Conservation (phyloP, 2,888 invertebrate genomes). For the Myopa tessellatipennis region DNA sequence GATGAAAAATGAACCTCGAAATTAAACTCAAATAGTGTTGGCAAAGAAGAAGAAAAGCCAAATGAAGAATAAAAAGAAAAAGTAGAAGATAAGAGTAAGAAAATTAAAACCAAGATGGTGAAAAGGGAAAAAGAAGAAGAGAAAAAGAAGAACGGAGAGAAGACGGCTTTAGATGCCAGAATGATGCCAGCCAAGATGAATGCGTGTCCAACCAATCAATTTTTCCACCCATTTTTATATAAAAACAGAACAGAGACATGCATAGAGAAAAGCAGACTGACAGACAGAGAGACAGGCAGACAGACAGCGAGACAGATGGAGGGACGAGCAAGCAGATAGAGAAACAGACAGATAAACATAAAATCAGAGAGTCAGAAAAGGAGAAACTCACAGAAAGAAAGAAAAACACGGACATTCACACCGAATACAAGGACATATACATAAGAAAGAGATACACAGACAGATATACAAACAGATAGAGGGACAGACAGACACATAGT, state of each 20-base stretch:
- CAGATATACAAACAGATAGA: neutral
- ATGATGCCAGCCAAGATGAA: neutral
- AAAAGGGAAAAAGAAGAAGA: neutral
- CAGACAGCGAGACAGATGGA: neutral
- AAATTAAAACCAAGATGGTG: neutral
- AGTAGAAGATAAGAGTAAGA: neutral
- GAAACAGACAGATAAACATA: neutral
- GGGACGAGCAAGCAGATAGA: neutral
- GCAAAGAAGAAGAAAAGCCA: neutral
- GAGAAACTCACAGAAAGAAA: neutral
- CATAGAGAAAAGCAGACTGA: neutral
- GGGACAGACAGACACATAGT: neutral
- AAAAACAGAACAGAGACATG: neutral
- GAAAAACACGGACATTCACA: neutral
- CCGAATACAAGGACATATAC: neutral
- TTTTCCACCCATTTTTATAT: constrained; percentile 2
- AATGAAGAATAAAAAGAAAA: neutral
- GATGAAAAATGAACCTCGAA: neutral
- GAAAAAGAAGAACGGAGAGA: neutral
- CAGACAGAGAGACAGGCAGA: neutral
- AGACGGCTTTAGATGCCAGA: neutral
- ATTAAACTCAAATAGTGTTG: constrained; percentile 11
- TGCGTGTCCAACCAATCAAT: constrained; percentile 48
- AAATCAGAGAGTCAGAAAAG: constrained; percentile 1
- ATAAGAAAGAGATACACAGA: neutral